Evolutionary conservation across 1,140 invertebrate genomes (phyloP), one percentile per base, ranked within the genome.

Genomic region (Hydropsyche tenuis): DNA sequence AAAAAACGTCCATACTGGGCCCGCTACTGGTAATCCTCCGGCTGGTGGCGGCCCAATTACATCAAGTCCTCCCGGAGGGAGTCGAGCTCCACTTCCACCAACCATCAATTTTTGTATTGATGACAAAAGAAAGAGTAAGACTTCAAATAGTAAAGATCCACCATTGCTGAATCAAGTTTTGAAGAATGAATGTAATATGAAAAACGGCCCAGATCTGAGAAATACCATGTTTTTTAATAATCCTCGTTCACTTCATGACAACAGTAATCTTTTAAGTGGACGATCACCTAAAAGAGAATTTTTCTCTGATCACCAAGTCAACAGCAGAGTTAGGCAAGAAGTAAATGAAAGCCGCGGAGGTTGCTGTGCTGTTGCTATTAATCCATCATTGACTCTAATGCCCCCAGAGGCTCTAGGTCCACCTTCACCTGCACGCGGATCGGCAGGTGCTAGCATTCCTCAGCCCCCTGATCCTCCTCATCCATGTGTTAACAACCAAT

Each of bases 1-100:
- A 95, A 95, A 95, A 95, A 95, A 95, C 93, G 93, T 92, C 90
- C 92, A 90, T 94, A 94, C 93, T 94, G 93, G 93, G 90, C 93
- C 93, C 92, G 93, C 93, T 94, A 94, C 93, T 94, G 93, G 93
- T 93, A 91, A 89, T 82, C 82, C 84, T 83, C 84, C 84, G 70
- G 78, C 83, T 79, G 81, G 83, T 85, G 81, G 82, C 80, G 84
- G 84, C 82, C 84, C 84, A 74, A 80, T 51, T 53, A 70, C 63
- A 46, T 56, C 23, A n/a, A 77, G 73, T 64, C 56, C 71, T 22
- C 60, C 70, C 53, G 71, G 71, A 46, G 75, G 75, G 12, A 72
- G 72, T n/a, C 65, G 64, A 25, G 72, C 63, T 30, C 64, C 72
- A 1, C 81, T 80, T 79, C 79, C 82, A 82, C 46, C 65, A 11